Evolutionary conservation across 2,113 vertebrate species (phyloP).

Genomic region (Podarcis muralis): DNA sequence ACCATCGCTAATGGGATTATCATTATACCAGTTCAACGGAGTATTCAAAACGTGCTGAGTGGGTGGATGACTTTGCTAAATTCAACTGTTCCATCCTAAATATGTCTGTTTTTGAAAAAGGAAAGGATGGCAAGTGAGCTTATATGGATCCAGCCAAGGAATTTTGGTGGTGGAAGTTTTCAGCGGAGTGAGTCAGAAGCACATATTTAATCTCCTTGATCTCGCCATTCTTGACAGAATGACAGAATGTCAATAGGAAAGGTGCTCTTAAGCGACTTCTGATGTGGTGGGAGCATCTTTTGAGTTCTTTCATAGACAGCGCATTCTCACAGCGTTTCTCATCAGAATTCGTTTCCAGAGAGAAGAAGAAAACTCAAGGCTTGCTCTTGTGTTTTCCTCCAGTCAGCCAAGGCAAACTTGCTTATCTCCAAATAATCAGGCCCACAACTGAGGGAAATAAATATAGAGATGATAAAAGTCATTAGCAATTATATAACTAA

Average conservation of each 20-base stretch:
- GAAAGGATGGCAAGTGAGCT: conserved; percentile 48
- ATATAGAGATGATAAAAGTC: conserved; percentile 21
- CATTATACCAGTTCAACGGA: conserved; percentile 57
- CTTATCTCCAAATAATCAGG: conserved; percentile 38
- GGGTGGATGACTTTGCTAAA: conserved; percentile 57
- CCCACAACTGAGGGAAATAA: conserved; percentile 40
- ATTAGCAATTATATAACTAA: neutral
- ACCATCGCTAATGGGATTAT: conserved; percentile 68
- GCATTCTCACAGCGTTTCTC: conserved; percentile 28
- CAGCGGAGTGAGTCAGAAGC: conserved; percentile 40
- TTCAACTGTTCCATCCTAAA: conserved; percentile 51
- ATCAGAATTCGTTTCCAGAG: conserved; percentile 36
- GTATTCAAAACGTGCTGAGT: conserved; percentile 55
- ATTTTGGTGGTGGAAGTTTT: conserved; percentile 54
- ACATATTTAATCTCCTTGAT: conserved; percentile 52
- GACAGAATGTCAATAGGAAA: conserved; percentile 49
- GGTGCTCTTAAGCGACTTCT: conserved; percentile 30
- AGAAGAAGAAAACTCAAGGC: conserved; percentile 23
- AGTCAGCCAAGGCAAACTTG: neutral
- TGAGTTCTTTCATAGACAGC: conserved; percentile 20
- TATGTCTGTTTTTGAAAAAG: conserved; percentile 44
- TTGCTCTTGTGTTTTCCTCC: conserved; percentile 18
- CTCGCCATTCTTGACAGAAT: conserved; percentile 48
- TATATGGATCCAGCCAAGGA: conserved; percentile 34
- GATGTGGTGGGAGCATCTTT: conserved; percentile 35